A percentile compares a stretch with the other conserved stretches of the same genome.
phyloP scores from a whole-genome alignment of 2,797 vertebrate species.

The Amniataba percoides region DNA sequence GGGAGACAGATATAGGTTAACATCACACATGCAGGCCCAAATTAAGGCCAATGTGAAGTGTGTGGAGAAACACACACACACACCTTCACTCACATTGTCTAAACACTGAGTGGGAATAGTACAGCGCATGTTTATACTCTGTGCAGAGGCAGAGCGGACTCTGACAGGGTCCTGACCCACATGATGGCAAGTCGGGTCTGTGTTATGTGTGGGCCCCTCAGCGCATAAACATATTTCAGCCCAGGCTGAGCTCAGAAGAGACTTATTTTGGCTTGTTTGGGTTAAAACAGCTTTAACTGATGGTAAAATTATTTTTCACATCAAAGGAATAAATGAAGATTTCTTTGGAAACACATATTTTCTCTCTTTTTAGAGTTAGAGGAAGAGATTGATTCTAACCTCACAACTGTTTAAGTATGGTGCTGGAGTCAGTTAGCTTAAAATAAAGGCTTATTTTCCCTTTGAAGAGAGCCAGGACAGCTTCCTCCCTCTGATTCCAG shows the following conservation, averaged over 20 bases:
- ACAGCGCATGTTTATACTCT: constrained; percentile 65
- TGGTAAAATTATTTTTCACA: no score
- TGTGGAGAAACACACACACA: constrained; percentile 35
- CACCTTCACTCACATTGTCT: constrained; percentile 39
- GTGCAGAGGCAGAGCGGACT: constrained; percentile 38
- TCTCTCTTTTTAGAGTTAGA: no score
- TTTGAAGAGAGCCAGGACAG: no score
- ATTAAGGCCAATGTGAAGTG: constrained; percentile 25
- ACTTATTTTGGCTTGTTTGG: no score
- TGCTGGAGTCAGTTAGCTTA: no score
- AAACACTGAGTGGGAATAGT: constrained; percentile 58
- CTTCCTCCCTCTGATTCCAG: no score
- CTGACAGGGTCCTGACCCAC: constrained; percentile 57
- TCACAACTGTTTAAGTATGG: no score
- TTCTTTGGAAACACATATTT: no score
- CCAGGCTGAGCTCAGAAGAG: background rate
- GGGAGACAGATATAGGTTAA: constrained; percentile 34
- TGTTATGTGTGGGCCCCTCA: constrained; percentile 43
- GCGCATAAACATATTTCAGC: constrained; percentile 40
- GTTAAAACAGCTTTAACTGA: no score
- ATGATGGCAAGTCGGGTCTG: constrained; percentile 26
- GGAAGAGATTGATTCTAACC: no score
- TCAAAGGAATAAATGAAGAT: no score
- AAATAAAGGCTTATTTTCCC: no score
- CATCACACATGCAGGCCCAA: constrained; percentile 27